A percentile compares a stretch with the other conserved stretches of the same genome.
phyloP scores from a whole-genome alignment of 2,113 vertebrate species.

The Brienomyrus longianalis region DNA sequence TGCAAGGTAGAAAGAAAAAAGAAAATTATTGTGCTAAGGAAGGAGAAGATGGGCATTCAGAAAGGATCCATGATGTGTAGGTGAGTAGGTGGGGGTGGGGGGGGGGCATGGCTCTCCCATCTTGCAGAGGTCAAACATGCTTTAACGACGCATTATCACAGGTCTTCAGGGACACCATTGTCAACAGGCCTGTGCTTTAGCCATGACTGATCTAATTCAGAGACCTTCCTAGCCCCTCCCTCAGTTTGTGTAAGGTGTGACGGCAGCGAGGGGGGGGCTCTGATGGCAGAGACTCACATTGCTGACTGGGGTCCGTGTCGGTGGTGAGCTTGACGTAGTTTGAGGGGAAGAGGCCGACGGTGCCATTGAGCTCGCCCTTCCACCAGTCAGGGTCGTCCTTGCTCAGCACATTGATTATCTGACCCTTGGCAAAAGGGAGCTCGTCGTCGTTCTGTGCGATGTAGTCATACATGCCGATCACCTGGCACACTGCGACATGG shows the following conservation, averaged over 20 bases:
- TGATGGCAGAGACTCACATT: constrained; percentile 79
- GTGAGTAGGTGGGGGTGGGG: not conserved
- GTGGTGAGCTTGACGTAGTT: constrained; percentile 98
- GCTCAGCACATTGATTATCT: constrained; percentile 92
- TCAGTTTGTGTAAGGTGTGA: not conserved
- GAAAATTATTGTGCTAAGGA: not conserved
- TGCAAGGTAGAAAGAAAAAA: not conserved
- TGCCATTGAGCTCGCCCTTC: constrained; percentile 91
- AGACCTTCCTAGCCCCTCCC: not conserved
- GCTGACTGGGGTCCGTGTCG: constrained; percentile 94
- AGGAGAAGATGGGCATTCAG: not conserved
- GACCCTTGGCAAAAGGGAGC: constrained; percentile 90
- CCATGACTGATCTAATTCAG: not conserved
- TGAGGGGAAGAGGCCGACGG: constrained; percentile 93
- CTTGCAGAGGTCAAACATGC: not conserved
- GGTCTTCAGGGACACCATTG: not conserved
- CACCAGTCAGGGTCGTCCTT: constrained; percentile 98
- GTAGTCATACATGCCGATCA: constrained; percentile 98
- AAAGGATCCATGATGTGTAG: not conserved
- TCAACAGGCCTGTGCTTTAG: not conserved
- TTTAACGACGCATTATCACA: not conserved
- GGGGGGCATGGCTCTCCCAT: not conserved
- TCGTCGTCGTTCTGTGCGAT: constrained; percentile 95
- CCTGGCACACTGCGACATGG: constrained; percentile 79
- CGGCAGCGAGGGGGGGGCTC: not conserved